These are phyloP conservation scores for Heliconius melpomene DNA, from an alignment of 1,140 invertebrate species.

Conservation along the genomic window DNA sequence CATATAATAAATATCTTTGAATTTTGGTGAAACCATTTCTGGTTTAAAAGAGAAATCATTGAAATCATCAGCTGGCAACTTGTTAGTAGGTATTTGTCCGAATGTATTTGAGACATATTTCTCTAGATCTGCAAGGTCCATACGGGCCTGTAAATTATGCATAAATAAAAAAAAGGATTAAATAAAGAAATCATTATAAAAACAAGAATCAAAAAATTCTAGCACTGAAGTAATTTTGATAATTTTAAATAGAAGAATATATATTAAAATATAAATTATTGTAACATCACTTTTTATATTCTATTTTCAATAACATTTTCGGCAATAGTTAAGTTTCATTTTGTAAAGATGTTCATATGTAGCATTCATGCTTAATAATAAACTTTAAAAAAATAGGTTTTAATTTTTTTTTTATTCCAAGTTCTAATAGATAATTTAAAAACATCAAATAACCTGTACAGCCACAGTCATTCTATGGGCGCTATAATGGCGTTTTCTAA, in stretches of 20 bases:
- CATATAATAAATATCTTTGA: conserved; percentile 89
- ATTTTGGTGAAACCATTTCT: conserved; percentile 79
- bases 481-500: conserved; percentile 91
- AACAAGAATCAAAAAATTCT: too few relatives aligned
- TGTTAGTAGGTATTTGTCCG: conserved; percentile 84
- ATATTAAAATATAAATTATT: too few relatives aligned
- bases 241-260: too few relatives aligned
- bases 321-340: too few relatives aligned
- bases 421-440: background rate
- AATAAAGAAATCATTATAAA: background rate
- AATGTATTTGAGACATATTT: conserved; percentile 76
- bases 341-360: too few relatives aligned
- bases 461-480: conserved; percentile 94
- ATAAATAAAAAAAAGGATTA: background rate
- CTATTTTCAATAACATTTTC: too few relatives aligned
- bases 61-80: conserved; percentile 83
- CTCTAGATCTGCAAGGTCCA: conserved; percentile 89
- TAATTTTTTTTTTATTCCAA: background rate
- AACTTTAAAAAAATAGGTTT: too few relatives aligned
- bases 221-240: too few relatives aligned
- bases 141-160: conserved; percentile 83
- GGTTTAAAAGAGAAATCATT: conserved; percentile 61
- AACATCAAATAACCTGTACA: conserved; percentile 83
- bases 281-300: too few relatives aligned
- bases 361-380: too few relatives aligned